A percentile compares a stretch with the other conserved stretches of the same genome.
Conservation (phyloP, 2,888 invertebrate genomes). For the Agrochola macilenta region DNA sequence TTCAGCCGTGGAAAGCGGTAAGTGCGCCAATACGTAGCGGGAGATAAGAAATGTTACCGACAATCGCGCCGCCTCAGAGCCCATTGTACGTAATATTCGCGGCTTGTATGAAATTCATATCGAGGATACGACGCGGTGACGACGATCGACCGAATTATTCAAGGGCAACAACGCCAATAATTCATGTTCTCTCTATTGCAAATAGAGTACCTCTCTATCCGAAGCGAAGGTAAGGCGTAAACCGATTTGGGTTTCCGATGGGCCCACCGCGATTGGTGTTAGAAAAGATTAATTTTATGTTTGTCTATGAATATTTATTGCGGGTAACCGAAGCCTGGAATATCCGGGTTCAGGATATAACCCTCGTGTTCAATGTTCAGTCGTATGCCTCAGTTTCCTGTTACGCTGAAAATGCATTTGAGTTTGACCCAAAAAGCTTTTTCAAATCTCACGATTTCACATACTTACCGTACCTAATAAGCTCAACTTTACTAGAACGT, state of each 20-base stretch:
- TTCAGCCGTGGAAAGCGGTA: conserved; percentile 78
- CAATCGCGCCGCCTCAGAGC: conserved; percentile 76
- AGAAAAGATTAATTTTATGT: conserved; percentile 68
- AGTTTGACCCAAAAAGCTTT: conserved; percentile 43
- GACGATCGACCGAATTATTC: conserved; percentile 69
- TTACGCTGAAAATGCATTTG: conserved; percentile 46
- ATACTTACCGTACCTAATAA: conserved; percentile 17
- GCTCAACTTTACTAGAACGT: conserved; percentile 20
- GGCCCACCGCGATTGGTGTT: conserved; percentile 56
- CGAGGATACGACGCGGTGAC: conserved; percentile 64
- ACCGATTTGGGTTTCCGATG: conserved; percentile 66
- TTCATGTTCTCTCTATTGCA: conserved; percentile 65
- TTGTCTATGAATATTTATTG: conserved; percentile 67
- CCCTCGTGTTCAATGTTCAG: conserved; percentile 44
- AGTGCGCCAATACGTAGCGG: conserved; percentile 79
- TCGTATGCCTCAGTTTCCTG: conserved; percentile 52
- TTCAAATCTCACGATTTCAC: conserved; percentile 24
- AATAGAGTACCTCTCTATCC: conserved; percentile 60
- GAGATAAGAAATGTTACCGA: conserved; percentile 83
- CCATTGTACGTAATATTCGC: conserved; percentile 76
- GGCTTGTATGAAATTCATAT: conserved; percentile 79
- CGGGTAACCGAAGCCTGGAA: conserved; percentile 45
- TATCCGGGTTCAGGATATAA: conserved; percentile 48
- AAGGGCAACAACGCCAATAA: conserved; percentile 70
- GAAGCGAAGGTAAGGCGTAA: conserved; percentile 59